Base-by-base conservation (phyloP, 2,888 invertebrate genomes). In the Drosophila macrospina region DNA sequence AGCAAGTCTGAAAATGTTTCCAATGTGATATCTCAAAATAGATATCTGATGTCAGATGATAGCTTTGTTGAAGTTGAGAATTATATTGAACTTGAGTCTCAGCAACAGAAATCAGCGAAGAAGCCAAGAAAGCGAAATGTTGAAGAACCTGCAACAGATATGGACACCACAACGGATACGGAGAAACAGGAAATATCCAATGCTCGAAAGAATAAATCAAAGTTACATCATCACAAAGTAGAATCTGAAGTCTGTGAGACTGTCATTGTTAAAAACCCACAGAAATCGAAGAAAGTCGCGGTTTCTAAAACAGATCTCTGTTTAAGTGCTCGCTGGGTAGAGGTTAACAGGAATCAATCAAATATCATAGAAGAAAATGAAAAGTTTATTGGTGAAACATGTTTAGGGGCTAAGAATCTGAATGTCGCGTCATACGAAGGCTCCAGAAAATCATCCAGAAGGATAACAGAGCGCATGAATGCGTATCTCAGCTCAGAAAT, bases 291-390 rank as follows among this genome's bases (percentile, higher is more conserved):
- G 3, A 52, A 11, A 11, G 1, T n/a, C 4, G 2, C n/a, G 0
- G 5, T 5, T 6, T 26, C 57, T 3, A 67, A 47, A n/a, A 20
- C 34, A 0, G 67, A 85, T 37, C 32, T 70, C 2, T 47, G 34
- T 7, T 41, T 83, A n/a, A 65, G 77, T 28, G 83, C 83, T 8
- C 86, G 77, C 0, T 83, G 83, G 83, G 86, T 83, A 2, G 64
- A 79, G 41, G 71, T 83, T 0, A 72, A 52, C n/a, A 68, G 65
- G 20, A 39, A 56, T 6, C 80, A 88, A 37, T 13, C 26, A 2
- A 52, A 57, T 30, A 41, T 42, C 5, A 20, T 86, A 42, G 24
- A 60, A 2, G 86, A 76, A 52, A 86, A 74, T 0, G 74, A 85
- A 36, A 51, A 47, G 42, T 88, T 45, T 24, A 68, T 88, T 7